Evolutionary conservation across 2,888 invertebrate genomes (phyloP), one percentile per base, ranked within the genome.

Genomic region (Girardia tigrina): DNA sequence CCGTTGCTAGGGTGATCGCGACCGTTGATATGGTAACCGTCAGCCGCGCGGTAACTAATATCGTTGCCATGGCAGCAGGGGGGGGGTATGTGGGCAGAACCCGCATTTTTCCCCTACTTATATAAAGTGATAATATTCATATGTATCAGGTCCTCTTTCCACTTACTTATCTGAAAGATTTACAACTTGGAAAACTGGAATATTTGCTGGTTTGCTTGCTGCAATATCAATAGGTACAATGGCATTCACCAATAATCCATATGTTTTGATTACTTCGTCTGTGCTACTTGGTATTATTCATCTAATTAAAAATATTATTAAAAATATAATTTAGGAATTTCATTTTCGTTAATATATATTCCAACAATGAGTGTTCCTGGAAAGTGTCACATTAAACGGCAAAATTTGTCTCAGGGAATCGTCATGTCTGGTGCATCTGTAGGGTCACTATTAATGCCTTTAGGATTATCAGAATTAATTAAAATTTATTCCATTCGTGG

Each of bases 311-410:
- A n/a, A n/a, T n/a, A n/a, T 56, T 56, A 4, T 20, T 56, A 56
- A 2, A 56, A 56, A n/a, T 56, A 56, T 36, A 36, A 36, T 36
- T 12, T 36, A 36, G 56, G 56, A 2, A 4, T 56, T 56, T 56
- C 56, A 56, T 56, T 56, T 56, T 56, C 56, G 4, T 20, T 56
- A n/a, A 56, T 56, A 8, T 56, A 56, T 16, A 56, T 56, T 8
- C 56, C 56, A 56, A 56, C 56, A 4, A 56, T 56, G 56, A 56
- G 56, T 56, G 23, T 56, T 56, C n/a, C 56, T 12, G 56, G 56
- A 56, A 56, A 56, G 23, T 56, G 56, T 56, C 56, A 56, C 23
- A 56, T 56, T 8, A 56, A 8, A 4, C 4, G 56, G 4, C 56
- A 56, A 56, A 56, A 56, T n/a, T 23, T 56, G 23, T 56, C 56